Conservation (phyloP, 2,113 vertebrate species). For the Atherinomorus stipes region DNA sequence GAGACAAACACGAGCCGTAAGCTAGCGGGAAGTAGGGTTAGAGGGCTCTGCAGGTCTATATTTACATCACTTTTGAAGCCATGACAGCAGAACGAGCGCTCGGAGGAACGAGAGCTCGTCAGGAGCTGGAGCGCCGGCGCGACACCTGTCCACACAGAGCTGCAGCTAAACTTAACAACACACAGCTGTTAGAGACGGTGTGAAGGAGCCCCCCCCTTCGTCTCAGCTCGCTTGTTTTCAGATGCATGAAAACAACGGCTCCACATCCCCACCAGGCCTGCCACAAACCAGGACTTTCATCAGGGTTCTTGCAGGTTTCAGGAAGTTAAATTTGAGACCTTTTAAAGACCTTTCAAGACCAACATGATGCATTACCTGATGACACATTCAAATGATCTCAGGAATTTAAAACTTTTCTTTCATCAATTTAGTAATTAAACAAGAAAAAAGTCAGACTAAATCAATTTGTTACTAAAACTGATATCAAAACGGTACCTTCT, state of each 20-base stretch:
- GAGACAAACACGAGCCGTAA: slow-evolving; percentile 26
- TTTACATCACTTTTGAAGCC: slow-evolving; percentile 49
- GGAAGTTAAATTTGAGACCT: too few relatives aligned
- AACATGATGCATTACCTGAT: too few relatives aligned
- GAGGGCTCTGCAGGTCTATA: slow-evolving; percentile 44
- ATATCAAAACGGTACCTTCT: too few relatives aligned
- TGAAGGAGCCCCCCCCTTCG: slow-evolving; percentile 10
- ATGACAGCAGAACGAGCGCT: slow-evolving; percentile 58
- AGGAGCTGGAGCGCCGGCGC: slow-evolving; percentile 34
- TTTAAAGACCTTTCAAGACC: too few relatives aligned
- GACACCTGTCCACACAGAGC: slow-evolving; percentile 50
- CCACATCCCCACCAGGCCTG: neutral
- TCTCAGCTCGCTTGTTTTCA: slow-evolving; percentile 26
- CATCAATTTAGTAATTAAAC: too few relatives aligned
- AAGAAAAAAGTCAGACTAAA: too few relatives aligned
- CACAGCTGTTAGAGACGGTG: slow-evolving; percentile 2
- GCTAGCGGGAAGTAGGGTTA: slow-evolving; percentile 14
- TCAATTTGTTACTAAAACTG: too few relatives aligned
- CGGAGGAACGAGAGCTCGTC: slow-evolving; percentile 48
- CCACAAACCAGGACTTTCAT: too few relatives aligned
- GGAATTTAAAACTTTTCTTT: too few relatives aligned
- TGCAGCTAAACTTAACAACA: slow-evolving; percentile 25
- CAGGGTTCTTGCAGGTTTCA: too few relatives aligned
- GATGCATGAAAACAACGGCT: slow-evolving; percentile 9
- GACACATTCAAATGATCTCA: too few relatives aligned